Evolutionary conservation across 2,113 vertebrate genomes (phyloP).

Genomic region (Paralichthys olivaceus): DNA sequence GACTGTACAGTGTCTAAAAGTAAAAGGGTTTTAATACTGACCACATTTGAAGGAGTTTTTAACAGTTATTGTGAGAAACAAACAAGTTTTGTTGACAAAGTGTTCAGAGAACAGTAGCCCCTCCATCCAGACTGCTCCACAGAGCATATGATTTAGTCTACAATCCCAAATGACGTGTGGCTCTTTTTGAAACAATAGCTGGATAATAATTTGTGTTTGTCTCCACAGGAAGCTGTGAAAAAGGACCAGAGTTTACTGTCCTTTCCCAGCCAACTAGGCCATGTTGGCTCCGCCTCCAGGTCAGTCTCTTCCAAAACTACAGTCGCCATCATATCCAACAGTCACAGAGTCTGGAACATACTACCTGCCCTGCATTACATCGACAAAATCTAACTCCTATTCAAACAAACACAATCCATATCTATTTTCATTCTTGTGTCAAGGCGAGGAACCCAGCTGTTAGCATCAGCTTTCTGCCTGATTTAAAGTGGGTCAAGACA

Average conservation of each 20-base stretch:
- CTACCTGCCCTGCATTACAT: constrained; percentile 10
- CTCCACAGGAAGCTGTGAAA: constrained; percentile 85
- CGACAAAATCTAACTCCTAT: constrained; percentile 5
- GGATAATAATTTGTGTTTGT: constrained; percentile 69
- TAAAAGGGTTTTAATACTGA: not conserved
- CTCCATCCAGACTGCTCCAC: constrained; percentile 4
- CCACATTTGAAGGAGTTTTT: not conserved
- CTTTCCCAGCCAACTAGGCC: constrained; percentile 84
- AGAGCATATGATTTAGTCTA: constrained; percentile 47
- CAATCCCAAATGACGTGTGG: constrained; percentile 47
- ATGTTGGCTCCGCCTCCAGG: constrained; percentile 83
- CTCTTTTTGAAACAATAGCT: constrained; percentile 69
- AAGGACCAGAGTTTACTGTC: constrained; percentile 84
- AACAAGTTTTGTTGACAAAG: not conserved
- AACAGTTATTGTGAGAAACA: not conserved
- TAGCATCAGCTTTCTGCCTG: constrained; percentile 30
- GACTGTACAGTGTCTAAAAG: not conserved
- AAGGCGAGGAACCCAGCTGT: constrained; percentile 25
- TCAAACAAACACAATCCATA: constrained; percentile 24
- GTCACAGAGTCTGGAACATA: constrained; percentile 21
- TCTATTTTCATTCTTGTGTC: constrained; percentile 11
- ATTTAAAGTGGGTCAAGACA: constrained; percentile 51
- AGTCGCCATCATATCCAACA: constrained; percentile 31
- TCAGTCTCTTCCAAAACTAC: constrained; percentile 66
- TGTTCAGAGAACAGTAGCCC: constrained; percentile 11